A percentile compares a stretch with the other conserved stretches of the same genome.
Evolutionary conservation across 2,888 invertebrate species (phyloP).

Genomic region (Mythimna ferrago): DNA sequence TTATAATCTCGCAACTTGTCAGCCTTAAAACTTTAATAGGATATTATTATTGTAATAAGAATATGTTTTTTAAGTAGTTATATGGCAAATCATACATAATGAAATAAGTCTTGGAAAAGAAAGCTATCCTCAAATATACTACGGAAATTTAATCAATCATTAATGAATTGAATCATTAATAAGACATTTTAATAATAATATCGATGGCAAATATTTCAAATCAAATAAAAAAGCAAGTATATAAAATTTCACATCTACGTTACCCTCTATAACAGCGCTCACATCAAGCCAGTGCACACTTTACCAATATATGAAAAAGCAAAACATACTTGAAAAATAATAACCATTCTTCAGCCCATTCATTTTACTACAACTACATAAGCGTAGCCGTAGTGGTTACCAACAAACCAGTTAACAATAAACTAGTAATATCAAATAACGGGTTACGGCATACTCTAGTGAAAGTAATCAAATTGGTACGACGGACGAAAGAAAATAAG

Average conservation of each 20-base stretch:
- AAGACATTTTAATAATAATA: not conserved
- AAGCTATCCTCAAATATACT: not conserved
- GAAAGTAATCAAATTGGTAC: constrained; percentile 52
- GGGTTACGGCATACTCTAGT: constrained; percentile 42
- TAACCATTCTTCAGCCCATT: not conserved
- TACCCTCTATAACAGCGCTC: not conserved
- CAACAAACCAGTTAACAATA: constrained; percentile 20
- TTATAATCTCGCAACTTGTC: not conserved
- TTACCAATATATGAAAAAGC: not conserved
- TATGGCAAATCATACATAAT: not conserved
- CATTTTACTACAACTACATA: not conserved
- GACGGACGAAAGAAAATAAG: constrained; percentile 49
- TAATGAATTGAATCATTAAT: not conserved
- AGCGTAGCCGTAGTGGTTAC: constrained; percentile 4
- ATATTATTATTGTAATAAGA: not conserved
- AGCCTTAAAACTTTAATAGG: not conserved
- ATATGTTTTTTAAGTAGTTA: not conserved
- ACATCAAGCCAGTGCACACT: not conserved
- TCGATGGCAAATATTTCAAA: not conserved
- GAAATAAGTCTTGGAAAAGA: not conserved
- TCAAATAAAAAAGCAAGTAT: not conserved
- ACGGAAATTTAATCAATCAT: not conserved
- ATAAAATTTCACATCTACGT: not conserved
- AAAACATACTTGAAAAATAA: not conserved
- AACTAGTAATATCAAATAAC: constrained; percentile 38